Conservation (phyloP, 2,113 vertebrate genomes). For the Chroicocephalus ridibundus region DNA sequence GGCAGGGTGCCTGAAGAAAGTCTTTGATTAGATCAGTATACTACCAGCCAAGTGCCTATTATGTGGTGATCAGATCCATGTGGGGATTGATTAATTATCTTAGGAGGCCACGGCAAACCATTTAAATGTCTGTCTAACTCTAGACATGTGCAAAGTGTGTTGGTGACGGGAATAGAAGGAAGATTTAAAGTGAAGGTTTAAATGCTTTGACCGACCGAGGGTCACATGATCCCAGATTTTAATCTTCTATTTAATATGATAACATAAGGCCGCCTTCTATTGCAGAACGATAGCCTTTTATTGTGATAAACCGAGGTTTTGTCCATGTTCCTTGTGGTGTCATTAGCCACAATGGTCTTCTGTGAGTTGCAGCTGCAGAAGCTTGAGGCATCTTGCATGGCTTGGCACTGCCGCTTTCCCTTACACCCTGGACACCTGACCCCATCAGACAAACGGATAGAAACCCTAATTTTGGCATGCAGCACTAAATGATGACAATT, state of each 20-base stretch:
- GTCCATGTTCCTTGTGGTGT: background rate
- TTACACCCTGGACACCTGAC: background rate
- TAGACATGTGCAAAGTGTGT: background rate
- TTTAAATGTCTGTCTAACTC: background rate
- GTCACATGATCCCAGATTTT: background rate
- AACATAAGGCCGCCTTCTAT: background rate
- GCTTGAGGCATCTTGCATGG: background rate
- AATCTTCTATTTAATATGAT: background rate
- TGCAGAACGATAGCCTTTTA: background rate
- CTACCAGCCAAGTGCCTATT: background rate
- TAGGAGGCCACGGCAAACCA: background rate
- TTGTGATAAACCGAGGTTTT: background rate
- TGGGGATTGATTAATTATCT: background rate
- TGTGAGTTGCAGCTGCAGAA: background rate
- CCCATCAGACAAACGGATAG: background rate
- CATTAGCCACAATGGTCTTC: background rate
- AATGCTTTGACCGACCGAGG: background rate
- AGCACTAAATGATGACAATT: background rate
- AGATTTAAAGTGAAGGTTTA: background rate
- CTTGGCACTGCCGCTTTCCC: background rate
- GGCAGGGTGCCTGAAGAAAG: background rate
- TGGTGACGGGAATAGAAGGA: background rate
- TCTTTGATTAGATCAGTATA: background rate
- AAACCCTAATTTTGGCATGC: background rate
- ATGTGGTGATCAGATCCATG: background rate